These are phyloP conservation scores for Pseudochaenichthys georgianus DNA, from an alignment of 2,797 vertebrate genomes.

Conservation along the genomic window DNA sequence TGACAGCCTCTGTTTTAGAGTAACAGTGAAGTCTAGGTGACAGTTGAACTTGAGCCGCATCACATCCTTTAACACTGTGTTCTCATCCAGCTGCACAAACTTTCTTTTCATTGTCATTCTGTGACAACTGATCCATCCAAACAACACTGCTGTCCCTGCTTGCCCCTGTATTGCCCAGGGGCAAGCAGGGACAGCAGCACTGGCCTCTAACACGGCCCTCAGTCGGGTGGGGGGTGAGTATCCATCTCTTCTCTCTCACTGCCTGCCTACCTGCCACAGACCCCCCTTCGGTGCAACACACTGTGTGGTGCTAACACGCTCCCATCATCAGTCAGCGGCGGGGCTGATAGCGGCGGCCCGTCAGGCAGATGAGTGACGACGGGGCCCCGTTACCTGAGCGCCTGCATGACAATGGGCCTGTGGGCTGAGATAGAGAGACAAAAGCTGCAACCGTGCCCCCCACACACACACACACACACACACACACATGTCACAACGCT, in stretches of 20 bases:
- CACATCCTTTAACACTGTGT: neutral
- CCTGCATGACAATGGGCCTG: slow-evolving; percentile 80
- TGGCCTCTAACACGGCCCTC: slow-evolving; percentile 58
- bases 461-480: neutral
- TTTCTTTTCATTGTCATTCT: slow-evolving; percentile 36
- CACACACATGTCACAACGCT: slow-evolving; percentile 32
- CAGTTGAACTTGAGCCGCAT: slow-evolving; percentile 1
- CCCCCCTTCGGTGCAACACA: slow-evolving; percentile 57
- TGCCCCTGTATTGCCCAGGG: slow-evolving; percentile 52
- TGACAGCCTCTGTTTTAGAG: neutral
- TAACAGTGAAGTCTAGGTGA: neutral
- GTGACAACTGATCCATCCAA: slow-evolving; percentile 65
- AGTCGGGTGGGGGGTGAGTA: slow-evolving; percentile 54
- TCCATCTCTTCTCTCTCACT: slow-evolving; percentile 68
- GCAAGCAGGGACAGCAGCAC: slow-evolving; percentile 51
- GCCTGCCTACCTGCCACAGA: slow-evolving; percentile 51
- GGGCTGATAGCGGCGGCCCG: slow-evolving; percentile 75
- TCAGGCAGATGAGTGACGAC: slow-evolving; percentile 83
- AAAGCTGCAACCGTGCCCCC: slow-evolving; percentile 53
- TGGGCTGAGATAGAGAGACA: slow-evolving; percentile 67
- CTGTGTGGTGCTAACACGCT: slow-evolving; percentile 52
- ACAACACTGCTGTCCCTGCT: slow-evolving; percentile 47
- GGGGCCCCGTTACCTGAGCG: slow-evolving; percentile 72
- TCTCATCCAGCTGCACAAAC: neutral
- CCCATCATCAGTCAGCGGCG: slow-evolving; percentile 82